Evolutionary conservation across 2,888 invertebrate species (phyloP).

Genomic region (Agriopis marginaria): DNA sequence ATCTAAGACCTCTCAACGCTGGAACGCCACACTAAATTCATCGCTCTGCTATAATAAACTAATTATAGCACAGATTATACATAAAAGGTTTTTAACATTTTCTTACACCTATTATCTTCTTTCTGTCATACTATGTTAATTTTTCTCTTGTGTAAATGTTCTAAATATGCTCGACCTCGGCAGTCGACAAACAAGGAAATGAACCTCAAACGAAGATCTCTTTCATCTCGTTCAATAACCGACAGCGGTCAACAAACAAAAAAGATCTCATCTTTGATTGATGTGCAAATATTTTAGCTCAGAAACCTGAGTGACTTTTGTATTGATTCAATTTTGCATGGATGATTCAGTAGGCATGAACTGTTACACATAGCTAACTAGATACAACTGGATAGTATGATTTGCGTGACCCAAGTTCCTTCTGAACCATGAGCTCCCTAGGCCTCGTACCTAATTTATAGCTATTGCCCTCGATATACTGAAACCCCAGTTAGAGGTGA

Average conservation of each 20-base stretch:
- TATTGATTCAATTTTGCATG: not conserved
- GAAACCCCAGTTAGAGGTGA: constrained; percentile 36
- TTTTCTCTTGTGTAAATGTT: not conserved
- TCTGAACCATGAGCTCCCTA: constrained; percentile 11
- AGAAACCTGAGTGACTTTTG: not conserved
- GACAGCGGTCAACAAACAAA: constrained; percentile 15
- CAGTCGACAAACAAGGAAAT: constrained; percentile 1
- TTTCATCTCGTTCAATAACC: constrained; percentile 11
- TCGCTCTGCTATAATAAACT: too few species aligned
- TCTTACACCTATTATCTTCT: too few species aligned
- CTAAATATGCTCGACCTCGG: not conserved
- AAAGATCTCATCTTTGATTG: constrained; percentile 4
- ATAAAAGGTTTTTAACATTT: too few species aligned
- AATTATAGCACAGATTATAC: too few species aligned
- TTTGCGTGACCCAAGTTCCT: constrained; percentile 7
- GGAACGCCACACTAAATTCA: too few species aligned
- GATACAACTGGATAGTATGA: constrained; percentile 1
- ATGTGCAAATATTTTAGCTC: constrained; percentile 4
- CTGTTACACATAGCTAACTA: not conserved
- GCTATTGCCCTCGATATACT: constrained; percentile 23
- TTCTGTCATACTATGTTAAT: too few species aligned
- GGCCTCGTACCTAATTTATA: constrained; percentile 21
- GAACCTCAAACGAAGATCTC: constrained; percentile 5
- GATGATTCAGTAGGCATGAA: not conserved
- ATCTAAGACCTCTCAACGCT: too few species aligned